phyloP scores from a whole-genome alignment of 2,113 vertebrate species.

The Petromus typicus region DNA sequence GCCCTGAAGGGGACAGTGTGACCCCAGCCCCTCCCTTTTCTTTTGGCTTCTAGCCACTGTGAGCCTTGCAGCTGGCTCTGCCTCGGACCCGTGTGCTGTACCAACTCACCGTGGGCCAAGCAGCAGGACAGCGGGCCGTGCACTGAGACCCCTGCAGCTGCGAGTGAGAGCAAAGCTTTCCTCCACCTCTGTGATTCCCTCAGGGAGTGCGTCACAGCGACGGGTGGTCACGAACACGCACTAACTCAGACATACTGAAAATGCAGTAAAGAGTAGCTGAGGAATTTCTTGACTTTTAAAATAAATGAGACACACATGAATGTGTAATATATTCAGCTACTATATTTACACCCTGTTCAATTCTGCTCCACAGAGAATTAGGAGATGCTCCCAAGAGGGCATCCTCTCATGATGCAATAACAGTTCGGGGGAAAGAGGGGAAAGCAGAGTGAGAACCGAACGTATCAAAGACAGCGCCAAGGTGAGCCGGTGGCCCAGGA shows the following conservation, averaged over 20 bases:
- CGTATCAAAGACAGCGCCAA: not conserved
- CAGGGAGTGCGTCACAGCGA: not conserved
- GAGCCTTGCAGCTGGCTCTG: not conserved
- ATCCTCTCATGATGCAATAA: not conserved
- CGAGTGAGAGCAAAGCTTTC: not conserved
- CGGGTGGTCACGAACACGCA: not conserved
- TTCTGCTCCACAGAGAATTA: not conserved
- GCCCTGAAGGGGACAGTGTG: not conserved
- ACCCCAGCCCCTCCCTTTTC: not conserved
- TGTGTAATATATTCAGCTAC: not conserved
- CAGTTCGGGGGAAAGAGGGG: not conserved
- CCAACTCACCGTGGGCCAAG: not conserved
- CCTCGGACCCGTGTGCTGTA: too few species aligned
- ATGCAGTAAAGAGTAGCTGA: not conserved
- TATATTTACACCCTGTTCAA: not conserved
- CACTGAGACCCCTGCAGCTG: not conserved
- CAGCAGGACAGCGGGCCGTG: rapidly evolving
- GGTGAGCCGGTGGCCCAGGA: not conserved
- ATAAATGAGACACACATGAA: not conserved
- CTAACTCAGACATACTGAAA: not conserved
- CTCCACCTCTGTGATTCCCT: not conserved
- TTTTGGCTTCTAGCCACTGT: not conserved
- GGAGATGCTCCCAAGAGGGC: not conserved
- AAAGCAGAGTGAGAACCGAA: not conserved
- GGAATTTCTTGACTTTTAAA: constrained; percentile 1